Evolutionary conservation across 2,888 invertebrate species (phyloP).

Genomic region (Chrysodeixis includens): DNA sequence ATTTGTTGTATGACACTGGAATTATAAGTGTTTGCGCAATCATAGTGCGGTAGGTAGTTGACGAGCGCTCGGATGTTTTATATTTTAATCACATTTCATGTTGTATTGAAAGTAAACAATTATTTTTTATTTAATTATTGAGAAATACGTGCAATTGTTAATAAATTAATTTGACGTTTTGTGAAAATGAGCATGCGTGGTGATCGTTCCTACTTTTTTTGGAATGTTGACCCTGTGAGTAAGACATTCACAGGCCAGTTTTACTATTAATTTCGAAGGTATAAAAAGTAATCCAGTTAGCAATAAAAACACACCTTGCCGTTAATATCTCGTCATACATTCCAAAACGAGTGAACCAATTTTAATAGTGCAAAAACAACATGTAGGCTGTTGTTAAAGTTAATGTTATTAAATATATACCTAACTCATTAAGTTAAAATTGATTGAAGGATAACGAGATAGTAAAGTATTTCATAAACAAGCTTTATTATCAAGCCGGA

Average conservation of each 20-base stretch:
- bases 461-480: constrained; percentile 40
- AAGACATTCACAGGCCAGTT: no score
- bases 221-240: no score
- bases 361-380: neutral
- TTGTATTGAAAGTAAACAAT: neutral
- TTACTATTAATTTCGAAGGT: neutral
- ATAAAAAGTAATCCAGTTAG: neutral
- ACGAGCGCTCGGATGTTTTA: no score
- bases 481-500: constrained; percentile 48
- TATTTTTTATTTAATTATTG: neutral
- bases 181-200: no score
- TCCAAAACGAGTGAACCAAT: neutral
- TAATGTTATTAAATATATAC: constrained; percentile 11
- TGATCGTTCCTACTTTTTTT: no score
- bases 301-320: neutral
- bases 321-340: no score
- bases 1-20: neutral
- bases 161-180: no score
- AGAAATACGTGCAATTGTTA: no score
- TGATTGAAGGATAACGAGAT: constrained; percentile 42
- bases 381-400: neutral
- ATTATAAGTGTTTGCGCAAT: constrained; percentile 2
- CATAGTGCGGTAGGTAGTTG: neutral
- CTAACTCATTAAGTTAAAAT: constrained; percentile 40
- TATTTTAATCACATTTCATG: neutral